Evolutionary conservation across 2,797 vertebrate genomes (phyloP).

Genomic region (Adelosebastes latens): DNA sequence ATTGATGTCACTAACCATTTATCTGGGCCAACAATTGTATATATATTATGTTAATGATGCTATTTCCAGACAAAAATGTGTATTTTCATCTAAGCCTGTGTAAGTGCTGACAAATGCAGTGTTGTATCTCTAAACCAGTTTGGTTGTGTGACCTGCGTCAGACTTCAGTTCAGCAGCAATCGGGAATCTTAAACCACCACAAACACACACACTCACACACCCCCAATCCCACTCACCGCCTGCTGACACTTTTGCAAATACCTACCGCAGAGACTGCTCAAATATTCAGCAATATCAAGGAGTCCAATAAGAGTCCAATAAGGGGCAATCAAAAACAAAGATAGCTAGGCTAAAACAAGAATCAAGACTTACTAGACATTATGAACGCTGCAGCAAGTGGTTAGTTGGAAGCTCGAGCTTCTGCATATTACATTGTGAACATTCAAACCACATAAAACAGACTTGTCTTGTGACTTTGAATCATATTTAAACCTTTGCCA

Average conservation of each 20-base stretch:
- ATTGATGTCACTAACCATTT: not conserved
- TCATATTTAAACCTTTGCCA: not conserved
- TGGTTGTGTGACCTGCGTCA: not conserved
- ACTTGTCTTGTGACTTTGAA: not conserved
- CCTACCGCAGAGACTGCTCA: not conserved
- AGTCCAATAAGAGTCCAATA: not conserved
- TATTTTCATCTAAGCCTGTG: constrained; percentile 1
- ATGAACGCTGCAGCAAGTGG: not conserved
- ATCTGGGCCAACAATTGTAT: not conserved
- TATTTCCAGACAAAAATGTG: not conserved
- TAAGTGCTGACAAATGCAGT: not conserved
- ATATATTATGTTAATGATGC: not conserved
- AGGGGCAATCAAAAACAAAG: not conserved
- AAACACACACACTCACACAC: not conserved
- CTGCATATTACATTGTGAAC: not conserved
- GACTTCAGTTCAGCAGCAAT: not conserved
- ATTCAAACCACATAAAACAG: not conserved
- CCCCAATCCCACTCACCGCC: not conserved
- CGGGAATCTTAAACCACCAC: constrained; percentile 6
- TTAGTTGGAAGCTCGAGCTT: not conserved
- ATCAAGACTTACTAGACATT: not conserved
- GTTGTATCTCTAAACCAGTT: not conserved
- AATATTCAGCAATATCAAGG: not conserved
- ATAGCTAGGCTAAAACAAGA: not conserved
- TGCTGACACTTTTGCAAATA: constrained; percentile 12